These are phyloP conservation scores for Latheticus oryzae DNA, from an alignment of 2,888 invertebrate genomes.

Conservation along the genomic window DNA sequence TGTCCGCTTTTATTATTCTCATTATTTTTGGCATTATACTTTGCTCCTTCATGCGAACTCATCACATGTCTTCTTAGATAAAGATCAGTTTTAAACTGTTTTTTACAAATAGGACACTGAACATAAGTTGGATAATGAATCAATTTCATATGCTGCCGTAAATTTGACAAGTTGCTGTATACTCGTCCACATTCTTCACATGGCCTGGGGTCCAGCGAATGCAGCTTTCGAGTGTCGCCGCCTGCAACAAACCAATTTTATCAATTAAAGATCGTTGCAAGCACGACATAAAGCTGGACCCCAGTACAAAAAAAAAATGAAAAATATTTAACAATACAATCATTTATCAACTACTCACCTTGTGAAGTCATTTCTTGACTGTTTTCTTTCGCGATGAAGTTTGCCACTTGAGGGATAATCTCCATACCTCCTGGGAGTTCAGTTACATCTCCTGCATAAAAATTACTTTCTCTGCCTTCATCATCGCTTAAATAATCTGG, in stretches of 20 bases:
- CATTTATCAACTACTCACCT: conserved; percentile 22
- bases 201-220: conserved; percentile 69
- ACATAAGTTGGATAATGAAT: conserved; percentile 75
- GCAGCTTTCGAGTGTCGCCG: conserved; percentile 65
- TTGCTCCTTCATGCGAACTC: conserved; percentile 67
- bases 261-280: conserved; percentile 58
- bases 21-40: neutral
- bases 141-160: conserved; percentile 74
- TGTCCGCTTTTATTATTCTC: neutral
- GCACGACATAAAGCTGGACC: conserved; percentile 54
- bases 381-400: conserved; percentile 54
- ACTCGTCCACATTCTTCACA: conserved; percentile 74
- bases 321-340: no score
- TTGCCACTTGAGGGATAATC: conserved; percentile 62
- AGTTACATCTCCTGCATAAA: conserved; percentile 55
- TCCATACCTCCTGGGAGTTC: conserved; percentile 63
- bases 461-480: conserved; percentile 63
- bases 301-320: conserved; percentile 29
- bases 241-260: conserved; percentile 59
- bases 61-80: conserved; percentile 73
- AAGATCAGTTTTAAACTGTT: conserved; percentile 74
- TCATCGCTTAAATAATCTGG: conserved; percentile 80
- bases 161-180: conserved; percentile 75
- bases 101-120: conserved; percentile 72
- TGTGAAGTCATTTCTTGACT: conserved; percentile 51